Evolutionary conservation across 2,113 vertebrate genomes (phyloP), one percentile per base, ranked within the genome.

Genomic region (Falco punctatus): DNA sequence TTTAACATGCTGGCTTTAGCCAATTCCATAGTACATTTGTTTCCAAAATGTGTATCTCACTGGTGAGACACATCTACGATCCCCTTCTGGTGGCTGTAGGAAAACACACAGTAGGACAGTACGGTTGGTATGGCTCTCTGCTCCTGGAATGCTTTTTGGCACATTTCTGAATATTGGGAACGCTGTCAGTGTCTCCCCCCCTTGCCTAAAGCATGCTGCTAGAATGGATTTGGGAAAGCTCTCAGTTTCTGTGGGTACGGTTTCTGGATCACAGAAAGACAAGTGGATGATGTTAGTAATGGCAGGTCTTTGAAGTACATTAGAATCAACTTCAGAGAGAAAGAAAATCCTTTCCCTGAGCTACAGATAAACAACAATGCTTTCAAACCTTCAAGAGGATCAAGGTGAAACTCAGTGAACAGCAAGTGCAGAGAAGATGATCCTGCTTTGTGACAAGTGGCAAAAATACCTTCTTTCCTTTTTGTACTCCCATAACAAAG

Each of bases 321-420:
- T 94, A 77, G 78, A 90, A 77, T 87, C 66, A 69, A 23, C 95
- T 92, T 97, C 92, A 96, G 81, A 91, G 83, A 73, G 91, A 91
- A 94, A 88, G 77, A 95, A 97, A 95, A 97, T 96, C 91, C 86
- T 66, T 89, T 96, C 86, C 51, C 20, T 91, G 91, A 94, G 79
- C 86, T 92, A 52, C 78, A 83, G 94, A 90, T 94, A 95, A 97
- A 96, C 89, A 96, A 70, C 79, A 94, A 57, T 73, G 71, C 92
- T 96, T 95, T 95, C 91, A 90, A 90, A 88, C 86, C 78, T 95
- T 95, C 81, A 73, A 38, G 90, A 89, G 81, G 91, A 96, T 97
- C 89, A 94, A 96, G 97, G 95, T 96, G 91, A 94, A 95, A 81
- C 57, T 88, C 35, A 3, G 32, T 77, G 88, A 95, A 66, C 78